A percentile compares a stretch with the other conserved stretches of the same genome.
phyloP scores from a whole-genome alignment of 2,888 invertebrate species.

The Erebia palarica region DNA sequence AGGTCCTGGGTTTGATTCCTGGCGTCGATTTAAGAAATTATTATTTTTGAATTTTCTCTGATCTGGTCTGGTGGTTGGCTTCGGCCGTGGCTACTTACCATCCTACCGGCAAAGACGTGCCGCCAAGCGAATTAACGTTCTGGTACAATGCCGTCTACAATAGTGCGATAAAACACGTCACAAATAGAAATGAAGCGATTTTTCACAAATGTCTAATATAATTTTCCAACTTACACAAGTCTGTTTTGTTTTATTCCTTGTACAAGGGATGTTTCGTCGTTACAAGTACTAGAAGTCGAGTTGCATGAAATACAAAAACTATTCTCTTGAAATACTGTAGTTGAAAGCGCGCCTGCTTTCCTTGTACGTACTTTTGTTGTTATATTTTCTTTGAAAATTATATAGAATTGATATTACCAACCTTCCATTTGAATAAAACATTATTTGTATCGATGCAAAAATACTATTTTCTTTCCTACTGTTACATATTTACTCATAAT shows the following conservation, averaged over 20 bases:
- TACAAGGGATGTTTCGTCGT: slow-evolving; percentile 17
- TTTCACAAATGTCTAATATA: neutral
- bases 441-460: neutral
- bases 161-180: too few relatives aligned
- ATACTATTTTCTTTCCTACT: too few relatives aligned
- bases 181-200: neutral
- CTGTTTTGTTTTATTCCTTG: slow-evolving; percentile 9
- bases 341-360: slow-evolving; percentile 40
- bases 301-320: slow-evolving; percentile 42
- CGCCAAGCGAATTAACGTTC: too few relatives aligned
- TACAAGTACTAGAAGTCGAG: slow-evolving; percentile 40
- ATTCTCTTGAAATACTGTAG: slow-evolving; percentile 43
- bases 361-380: slow-evolving; percentile 43
- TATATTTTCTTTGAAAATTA: slow-evolving; percentile 33
- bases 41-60: too few relatives aligned
- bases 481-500: too few relatives aligned
- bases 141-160: too few relatives aligned
- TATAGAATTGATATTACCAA: slow-evolving; percentile 36
- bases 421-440: neutral
- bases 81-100: too few relatives aligned
- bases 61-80: too few relatives aligned
- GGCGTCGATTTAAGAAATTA: too few relatives aligned
- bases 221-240: slow-evolving; percentile 7
- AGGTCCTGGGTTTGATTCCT: too few relatives aligned
- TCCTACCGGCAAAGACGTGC: too few relatives aligned